Conservation (phyloP, 2,888 invertebrate genomes). For the Agrilus cyanescens region DNA sequence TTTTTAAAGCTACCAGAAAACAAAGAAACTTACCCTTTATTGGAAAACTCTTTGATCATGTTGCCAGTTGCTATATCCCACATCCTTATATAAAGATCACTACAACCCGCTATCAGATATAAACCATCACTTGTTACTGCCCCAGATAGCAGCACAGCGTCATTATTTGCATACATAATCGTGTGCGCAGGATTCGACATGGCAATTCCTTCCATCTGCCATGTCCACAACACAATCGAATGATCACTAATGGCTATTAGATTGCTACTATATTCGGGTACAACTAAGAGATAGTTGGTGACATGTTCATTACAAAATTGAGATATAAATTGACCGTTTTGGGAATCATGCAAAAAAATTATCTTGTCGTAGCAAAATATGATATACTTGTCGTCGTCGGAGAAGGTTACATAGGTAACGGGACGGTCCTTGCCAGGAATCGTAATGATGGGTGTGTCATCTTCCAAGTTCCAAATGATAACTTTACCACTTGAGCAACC, state of each 20-base stretch:
- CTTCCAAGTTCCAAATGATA: constrained; percentile 14
- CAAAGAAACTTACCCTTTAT: constrained; percentile 21
- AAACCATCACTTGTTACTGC: constrained; percentile 34
- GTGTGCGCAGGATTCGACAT: constrained; percentile 5
- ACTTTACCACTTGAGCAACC: constrained; percentile 18
- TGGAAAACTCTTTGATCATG: constrained; percentile 18
- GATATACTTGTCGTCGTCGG: constrained; percentile 18
- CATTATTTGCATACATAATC: constrained; percentile 12
- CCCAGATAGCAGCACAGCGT: constrained; percentile 27
- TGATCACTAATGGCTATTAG: constrained; percentile 15
- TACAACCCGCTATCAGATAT: constrained; percentile 34
- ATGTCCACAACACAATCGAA: constrained; percentile 16
- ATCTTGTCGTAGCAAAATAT: constrained; percentile 16
- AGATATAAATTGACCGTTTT: constrained; percentile 16
- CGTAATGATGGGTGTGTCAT: constrained; percentile 7
- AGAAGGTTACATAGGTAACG: constrained; percentile 18
- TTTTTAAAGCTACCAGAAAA: neutral
- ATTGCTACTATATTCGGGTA: constrained; percentile 15
- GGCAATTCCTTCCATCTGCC: constrained; percentile 10
- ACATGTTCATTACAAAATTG: constrained; percentile 14
- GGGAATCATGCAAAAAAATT: constrained; percentile 18
- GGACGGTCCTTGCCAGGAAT: constrained; percentile 10
- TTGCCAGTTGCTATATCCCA: constrained; percentile 27
- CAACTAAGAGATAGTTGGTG: constrained; percentile 15
- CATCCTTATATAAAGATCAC: constrained; percentile 33